These are phyloP conservation scores for Pithys albifrons DNA, from an alignment of 2,113 vertebrate species.

Conservation along the genomic window DNA sequence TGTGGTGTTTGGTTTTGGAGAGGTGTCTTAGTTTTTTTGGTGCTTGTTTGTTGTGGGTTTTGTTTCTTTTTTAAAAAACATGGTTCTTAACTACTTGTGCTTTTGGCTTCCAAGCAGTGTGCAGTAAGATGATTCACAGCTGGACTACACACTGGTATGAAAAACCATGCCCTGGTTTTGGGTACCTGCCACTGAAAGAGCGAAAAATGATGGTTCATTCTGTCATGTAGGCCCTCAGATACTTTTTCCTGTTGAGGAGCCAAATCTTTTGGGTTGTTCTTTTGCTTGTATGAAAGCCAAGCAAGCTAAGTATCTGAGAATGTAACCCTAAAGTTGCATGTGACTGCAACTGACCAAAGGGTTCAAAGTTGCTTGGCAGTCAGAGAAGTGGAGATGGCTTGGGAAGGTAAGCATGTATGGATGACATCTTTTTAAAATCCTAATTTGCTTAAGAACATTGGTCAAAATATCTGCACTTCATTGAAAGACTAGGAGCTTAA, in stretches of 20 bases:
- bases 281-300: not conserved
- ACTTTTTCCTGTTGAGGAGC: not conserved
- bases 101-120: fast-evolving
- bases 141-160: not conserved
- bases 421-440: not conserved
- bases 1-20: not conserved
- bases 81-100: not conserved
- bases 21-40: not conserved
- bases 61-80: not conserved
- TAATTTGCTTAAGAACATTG: not conserved
- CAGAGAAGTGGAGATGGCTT: not conserved
- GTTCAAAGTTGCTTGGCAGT: not conserved
- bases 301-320: not conserved
- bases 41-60: not conserved
- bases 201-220: not conserved
- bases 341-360: not conserved
- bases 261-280: not conserved
- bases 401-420: not conserved
- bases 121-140: not conserved
- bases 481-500: not conserved
- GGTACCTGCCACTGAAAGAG: not conserved
- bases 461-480: not conserved
- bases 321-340: not conserved
- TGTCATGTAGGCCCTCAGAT: not conserved
- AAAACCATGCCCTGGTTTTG: not conserved